Evolutionary conservation across 2,797 vertebrate species (phyloP), one percentile per base, ranked within the genome.

Genomic region (Mus spretus): DNA sequence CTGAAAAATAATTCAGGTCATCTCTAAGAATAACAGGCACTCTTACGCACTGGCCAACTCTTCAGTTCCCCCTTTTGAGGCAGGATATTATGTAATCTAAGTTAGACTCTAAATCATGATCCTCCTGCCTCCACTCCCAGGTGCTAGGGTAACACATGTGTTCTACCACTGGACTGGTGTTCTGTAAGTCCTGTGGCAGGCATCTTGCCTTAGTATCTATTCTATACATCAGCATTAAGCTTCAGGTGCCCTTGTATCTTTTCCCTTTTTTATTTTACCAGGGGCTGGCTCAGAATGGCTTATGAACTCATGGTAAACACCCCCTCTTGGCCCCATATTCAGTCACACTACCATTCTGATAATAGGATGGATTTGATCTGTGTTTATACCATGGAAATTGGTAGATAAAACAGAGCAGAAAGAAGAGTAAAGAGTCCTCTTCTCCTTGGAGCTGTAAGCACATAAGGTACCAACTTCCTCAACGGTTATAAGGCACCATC

Each of bases 261-360:
- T 19, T 75, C 10, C 10, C 1, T 6, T 72, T 72, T 44, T 11
- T 26, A 24, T 17, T 2, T 77, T 50, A 24, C 19, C 34, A 11
- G 70, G 11, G 79, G 59, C 6, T 2, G n/a, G 47, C 67, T 72
- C n/a, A 40, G 31, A 17, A 6, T 0, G 19, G 65, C 34, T 0
- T 67, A 12, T 19, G 37, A 44, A 28, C 24, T 2, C 2, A 40
- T 0, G 13, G 34, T 20, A 10, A 13, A 20, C 10, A 22, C 20
- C 67, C 95, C 63, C 78, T 94, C 74, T 74, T 37, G 85, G 10
- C 17, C 50, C 61, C 90, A 80, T 7, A 19, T 14, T 59, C 14
- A 14, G 31, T 10, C 74, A 34, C 11, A 67, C 40, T 15, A 61
- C 31, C 19, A 4, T 13, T 74, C 15, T 15, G 24, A 3, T 3